Conservation (phyloP, 2,113 vertebrate genomes). For the Dissostichus mawsoni region DNA sequence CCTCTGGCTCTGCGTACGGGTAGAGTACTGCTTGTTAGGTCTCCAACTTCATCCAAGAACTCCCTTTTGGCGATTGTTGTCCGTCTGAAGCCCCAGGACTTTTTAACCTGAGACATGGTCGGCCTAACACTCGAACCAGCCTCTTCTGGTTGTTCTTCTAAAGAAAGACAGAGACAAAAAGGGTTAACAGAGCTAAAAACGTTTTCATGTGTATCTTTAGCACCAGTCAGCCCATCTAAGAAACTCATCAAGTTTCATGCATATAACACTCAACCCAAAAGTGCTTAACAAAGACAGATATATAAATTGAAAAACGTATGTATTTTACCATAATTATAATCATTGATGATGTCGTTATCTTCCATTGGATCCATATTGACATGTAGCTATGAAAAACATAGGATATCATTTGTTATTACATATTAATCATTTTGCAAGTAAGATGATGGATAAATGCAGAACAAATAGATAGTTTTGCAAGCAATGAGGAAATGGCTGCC, state of each 20-base stretch:
- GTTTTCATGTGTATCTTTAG: not conserved
- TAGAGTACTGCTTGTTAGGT: conserved; percentile 76
- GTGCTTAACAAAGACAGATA: too few relatives aligned
- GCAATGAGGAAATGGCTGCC: not conserved
- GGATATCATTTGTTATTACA: conserved; percentile 25
- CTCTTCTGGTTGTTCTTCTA: conserved; percentile 80
- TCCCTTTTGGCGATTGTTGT: conserved; percentile 93
- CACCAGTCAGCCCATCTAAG: not conserved
- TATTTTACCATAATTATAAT: conserved; percentile 60
- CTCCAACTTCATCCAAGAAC: conserved; percentile 84
- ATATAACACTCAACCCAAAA: too few relatives aligned
- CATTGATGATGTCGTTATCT: conserved; percentile 25
- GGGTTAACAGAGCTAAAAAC: not conserved
- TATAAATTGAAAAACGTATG: too few relatives aligned
- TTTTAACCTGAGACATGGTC: conserved; percentile 88
- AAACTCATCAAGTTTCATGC: not conserved
- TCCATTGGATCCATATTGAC: conserved; percentile 69
- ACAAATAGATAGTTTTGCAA: conserved; percentile 15
- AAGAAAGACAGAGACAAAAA: conserved; percentile 17
- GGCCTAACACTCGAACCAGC: conserved; percentile 82
- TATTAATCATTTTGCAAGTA: not conserved
- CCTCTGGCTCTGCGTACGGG: conserved; percentile 80
- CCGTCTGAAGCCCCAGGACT: conserved; percentile 95
- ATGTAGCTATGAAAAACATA: conserved; percentile 66
- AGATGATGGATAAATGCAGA: not conserved